Percentiles rank a stretch among this genome's conserved stretches.
Conservation (phyloP, 2,797 vertebrate species). For the Sebastes matsubarae region DNA sequence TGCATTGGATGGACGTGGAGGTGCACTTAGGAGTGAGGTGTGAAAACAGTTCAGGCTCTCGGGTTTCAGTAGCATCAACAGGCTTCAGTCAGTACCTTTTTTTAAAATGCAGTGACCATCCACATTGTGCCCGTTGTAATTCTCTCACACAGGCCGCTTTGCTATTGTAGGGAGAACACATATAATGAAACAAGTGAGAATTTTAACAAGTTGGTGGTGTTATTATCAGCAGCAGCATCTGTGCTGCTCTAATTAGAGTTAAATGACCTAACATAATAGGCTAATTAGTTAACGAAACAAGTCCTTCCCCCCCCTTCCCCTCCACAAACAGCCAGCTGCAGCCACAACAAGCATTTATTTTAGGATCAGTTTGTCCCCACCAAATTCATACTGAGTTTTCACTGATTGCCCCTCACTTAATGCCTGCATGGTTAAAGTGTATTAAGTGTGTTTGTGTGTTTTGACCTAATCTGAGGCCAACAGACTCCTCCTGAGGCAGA, state of each 20-base stretch:
- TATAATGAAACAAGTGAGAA: slow-evolving; percentile 7
- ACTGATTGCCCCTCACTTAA: background rate
- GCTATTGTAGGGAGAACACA: background rate
- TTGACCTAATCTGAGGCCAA: slow-evolving; percentile 65
- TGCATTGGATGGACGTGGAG: background rate
- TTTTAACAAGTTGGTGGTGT: slow-evolving; percentile 52
- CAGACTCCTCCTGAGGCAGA: slow-evolving; percentile 49
- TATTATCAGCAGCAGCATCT: slow-evolving; percentile 64
- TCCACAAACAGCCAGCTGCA: slow-evolving; percentile 41
- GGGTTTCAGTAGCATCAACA: background rate
- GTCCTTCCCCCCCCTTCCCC: background rate
- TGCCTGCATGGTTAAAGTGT: slow-evolving; percentile 43
- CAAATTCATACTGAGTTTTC: slow-evolving; percentile 35
- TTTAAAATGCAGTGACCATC: background rate
- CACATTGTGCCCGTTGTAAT: background rate
- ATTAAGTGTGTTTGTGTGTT: slow-evolving; percentile 31
- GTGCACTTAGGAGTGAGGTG: background rate
- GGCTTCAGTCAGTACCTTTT: background rate
- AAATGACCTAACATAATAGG: slow-evolving; percentile 68
- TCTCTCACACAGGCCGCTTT: background rate
- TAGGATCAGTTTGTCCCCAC: slow-evolving; percentile 28
- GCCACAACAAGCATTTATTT: slow-evolving; percentile 40
- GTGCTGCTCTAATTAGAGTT: slow-evolving; percentile 67
- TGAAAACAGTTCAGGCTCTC: background rate
- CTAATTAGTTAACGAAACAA: slow-evolving; percentile 68